Evolutionary conservation across 2,797 vertebrate species (phyloP).

Genomic region (Hydrocynus forskahlii): DNA sequence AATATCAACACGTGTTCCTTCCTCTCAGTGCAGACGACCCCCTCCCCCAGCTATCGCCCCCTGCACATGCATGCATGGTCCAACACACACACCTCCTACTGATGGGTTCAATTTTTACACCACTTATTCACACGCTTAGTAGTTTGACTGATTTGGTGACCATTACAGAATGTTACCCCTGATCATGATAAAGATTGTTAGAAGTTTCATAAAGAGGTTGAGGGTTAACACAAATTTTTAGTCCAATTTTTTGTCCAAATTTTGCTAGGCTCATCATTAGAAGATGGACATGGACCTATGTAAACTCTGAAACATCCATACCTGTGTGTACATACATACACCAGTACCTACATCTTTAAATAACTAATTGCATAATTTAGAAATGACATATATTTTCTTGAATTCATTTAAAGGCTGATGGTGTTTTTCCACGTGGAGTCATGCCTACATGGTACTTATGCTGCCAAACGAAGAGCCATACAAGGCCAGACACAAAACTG

Average conservation of each 20-base stretch:
- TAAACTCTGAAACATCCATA: too few relatives aligned
- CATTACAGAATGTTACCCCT: not conserved
- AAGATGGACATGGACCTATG: too few relatives aligned
- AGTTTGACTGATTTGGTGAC: not conserved
- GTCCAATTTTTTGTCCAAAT: too few relatives aligned
- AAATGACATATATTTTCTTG: not conserved
- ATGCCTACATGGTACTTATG: not conserved
- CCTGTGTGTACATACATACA: not conserved
- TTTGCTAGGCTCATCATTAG: too few relatives aligned
- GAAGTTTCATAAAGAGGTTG: not conserved
- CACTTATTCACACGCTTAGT: not conserved
- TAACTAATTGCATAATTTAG: not conserved
- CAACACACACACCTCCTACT: constrained; percentile 39
- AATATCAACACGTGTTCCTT: constrained; percentile 51
- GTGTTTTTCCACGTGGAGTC: constrained; percentile 13
- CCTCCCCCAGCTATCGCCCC: not conserved
- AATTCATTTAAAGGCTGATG: not conserved
- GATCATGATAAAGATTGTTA: not conserved
- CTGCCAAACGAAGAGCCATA: not conserved
- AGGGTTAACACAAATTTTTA: not conserved
- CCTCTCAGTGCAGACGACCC: constrained; percentile 15
- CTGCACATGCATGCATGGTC: constrained; percentile 26
- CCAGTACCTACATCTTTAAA: not conserved
- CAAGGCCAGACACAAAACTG: constrained; percentile 44
- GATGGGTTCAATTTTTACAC: constrained; percentile 43